Evolutionary conservation across 2,797 vertebrate species (phyloP), one percentile per base, ranked within the genome.

Genomic region (Philypnodon macrostomus): DNA sequence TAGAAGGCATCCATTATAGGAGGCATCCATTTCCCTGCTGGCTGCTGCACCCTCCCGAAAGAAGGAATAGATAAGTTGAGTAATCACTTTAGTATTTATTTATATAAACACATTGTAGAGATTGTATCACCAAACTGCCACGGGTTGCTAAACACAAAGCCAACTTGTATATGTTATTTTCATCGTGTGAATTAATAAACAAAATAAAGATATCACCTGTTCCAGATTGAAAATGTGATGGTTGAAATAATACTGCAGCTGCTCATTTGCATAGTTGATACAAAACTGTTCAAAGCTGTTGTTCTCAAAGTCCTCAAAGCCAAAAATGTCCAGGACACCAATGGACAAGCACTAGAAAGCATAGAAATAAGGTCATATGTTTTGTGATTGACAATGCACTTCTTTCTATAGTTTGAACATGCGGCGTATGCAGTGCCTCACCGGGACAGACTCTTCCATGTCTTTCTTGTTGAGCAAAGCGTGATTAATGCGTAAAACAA

Each of bases 241-340:
- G 69, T 97, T 99, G 88, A 99, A 99, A 80, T 98, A 99, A 88
- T 98, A 95, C 87, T 99, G 97, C 44, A 99, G 91, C 83, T 97
- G 96, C 74, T 99, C 96, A 0, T 98, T 99, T 67, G 97, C 96
- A 23, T 98, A 99, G 83, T 99, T 99, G 75, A 99, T 99, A 77
- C 96, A 98, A 85, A 99, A 99, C 75, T 99, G 97, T 73, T 99
- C 97, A n/a, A 99, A 99, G 77, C 97, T 99, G 86, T 99, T 99
- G 61, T 89, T 95, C 67, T 90, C 87, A n/a, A 98, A 98, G 81
- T 99, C 97, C 80, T 99, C 97, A 52, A 99, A 99, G 36, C 96
- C 96, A 40, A 99, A 99, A 67, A 98, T 98, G 75, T 99, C 96
- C 6, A 99, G 90, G 39, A 99, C 96, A 1, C 96, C 95, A 1